Percentiles rank a stretch among this genome's conserved stretches.
These are phyloP conservation scores for Drosophila sulfurigaster DNA, from an alignment of 1,140 invertebrate genomes.

Conservation along the genomic window DNA sequence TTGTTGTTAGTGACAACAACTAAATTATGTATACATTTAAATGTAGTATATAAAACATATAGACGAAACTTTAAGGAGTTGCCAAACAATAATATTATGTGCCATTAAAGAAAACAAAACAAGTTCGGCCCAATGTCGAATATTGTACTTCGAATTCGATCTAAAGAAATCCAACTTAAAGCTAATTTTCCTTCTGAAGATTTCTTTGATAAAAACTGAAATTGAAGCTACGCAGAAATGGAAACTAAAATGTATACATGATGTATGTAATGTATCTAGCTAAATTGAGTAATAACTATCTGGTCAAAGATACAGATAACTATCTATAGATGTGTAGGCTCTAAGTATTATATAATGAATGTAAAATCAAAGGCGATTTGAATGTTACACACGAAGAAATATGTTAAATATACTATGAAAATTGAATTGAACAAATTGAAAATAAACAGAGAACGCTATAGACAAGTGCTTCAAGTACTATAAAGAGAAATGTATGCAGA, in stretches of 20 bases:
- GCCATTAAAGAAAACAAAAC: conserved; percentile 72
- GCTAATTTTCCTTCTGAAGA: neutral
- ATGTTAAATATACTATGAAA: conserved; percentile 9
- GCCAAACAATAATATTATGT: conserved; percentile 82
- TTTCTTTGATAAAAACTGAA: neutral
- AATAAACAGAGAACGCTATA: conserved; percentile 1
- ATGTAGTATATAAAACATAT: conserved; percentile 15
- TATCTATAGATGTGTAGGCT: conserved; percentile 8
- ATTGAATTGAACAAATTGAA: neutral
- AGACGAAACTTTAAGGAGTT: conserved; percentile 47
- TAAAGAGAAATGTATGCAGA: conserved; percentile 17
- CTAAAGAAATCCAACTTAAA: neutral
- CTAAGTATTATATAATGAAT: conserved; percentile 8
- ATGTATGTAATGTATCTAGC: conserved; percentile 16
- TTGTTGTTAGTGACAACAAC: conserved; percentile 10
- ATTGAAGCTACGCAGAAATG: conserved; percentile 6
- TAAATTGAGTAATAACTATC: conserved; percentile 4
- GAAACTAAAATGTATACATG: conserved; percentile 13
- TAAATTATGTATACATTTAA: conserved; percentile 19
- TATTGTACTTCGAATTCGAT: neutral
- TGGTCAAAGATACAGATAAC: neutral
- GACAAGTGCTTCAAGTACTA: conserved; percentile 36
- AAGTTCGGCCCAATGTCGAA: conserved; percentile 21
- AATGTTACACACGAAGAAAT: conserved; percentile 2
- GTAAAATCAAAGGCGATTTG: conserved; percentile 14